These are phyloP conservation scores for Xenops minutus DNA, from an alignment of 2,797 vertebrate species.

Conservation along the genomic window DNA sequence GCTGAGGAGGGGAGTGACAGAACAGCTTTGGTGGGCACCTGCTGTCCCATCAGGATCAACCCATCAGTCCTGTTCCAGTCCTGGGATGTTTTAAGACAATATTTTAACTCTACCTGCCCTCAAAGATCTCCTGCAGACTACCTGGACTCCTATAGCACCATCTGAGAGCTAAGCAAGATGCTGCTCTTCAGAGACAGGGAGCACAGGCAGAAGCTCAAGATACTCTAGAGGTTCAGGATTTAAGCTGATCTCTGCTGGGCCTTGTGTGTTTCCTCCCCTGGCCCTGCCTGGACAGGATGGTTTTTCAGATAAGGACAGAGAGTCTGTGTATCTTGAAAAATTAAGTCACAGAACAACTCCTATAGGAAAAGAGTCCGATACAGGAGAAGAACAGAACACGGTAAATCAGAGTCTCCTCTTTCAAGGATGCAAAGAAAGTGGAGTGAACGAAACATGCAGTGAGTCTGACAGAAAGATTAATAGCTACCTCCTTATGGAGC, in stretches of 20 bases:
- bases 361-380: background rate
- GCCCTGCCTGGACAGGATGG: background rate
- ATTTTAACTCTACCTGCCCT: background rate
- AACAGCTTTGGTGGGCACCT: background rate
- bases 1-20: background rate
- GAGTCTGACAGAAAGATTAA: slow-evolving; percentile 17
- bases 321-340: background rate
- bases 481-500: background rate
- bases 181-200: background rate
- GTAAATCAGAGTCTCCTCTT: background rate
- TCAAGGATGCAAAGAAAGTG: background rate
- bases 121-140: background rate
- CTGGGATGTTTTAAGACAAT: background rate
- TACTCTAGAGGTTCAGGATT: background rate
- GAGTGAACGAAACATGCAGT: background rate
- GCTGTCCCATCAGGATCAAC: background rate
- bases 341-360: background rate
- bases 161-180: background rate
- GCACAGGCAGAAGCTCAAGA: fast-evolving
- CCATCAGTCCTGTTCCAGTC: background rate
- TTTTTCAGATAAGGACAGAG: background rate
- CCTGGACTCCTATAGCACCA: background rate
- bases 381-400: fast-evolving
- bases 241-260: background rate
- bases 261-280: background rate